Conservation (phyloP, 2,113 vertebrate genomes). For the Corythoichthys intestinalis region DNA sequence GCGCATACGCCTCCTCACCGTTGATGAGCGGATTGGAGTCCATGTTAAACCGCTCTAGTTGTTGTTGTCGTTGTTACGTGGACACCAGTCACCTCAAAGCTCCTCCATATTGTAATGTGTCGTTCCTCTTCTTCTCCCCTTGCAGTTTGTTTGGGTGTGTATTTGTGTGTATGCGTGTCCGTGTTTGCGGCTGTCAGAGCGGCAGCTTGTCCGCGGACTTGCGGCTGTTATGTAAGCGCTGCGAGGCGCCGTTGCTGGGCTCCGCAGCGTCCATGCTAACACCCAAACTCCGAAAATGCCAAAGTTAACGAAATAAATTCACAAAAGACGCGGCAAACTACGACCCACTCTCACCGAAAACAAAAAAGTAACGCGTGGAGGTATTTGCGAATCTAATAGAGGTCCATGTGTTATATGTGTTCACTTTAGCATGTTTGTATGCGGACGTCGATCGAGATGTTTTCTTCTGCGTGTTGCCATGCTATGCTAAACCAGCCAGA, state of each 20-base stretch:
- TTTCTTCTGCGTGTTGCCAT: not conserved
- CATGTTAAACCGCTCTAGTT: not conserved
- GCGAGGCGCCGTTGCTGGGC: slow-evolving; percentile 46
- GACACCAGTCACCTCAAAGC: not conserved
- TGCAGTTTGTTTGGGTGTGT: not conserved
- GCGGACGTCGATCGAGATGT: not conserved
- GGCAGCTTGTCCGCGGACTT: slow-evolving; percentile 41
- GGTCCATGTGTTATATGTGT: not conserved
- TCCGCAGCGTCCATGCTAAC: slow-evolving; percentile 66
- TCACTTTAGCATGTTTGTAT: not conserved
- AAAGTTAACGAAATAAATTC: not conserved
- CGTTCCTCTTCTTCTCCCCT: not conserved
- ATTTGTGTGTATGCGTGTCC: not conserved
- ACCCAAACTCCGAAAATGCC: not conserved
- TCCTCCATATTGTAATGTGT: not conserved
- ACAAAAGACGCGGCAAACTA: not conserved
- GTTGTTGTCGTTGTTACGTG: not conserved
- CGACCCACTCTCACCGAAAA: not conserved
- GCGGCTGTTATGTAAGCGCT: slow-evolving; percentile 65
- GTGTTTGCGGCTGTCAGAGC: slow-evolving; percentile 45
- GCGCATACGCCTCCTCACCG: not conserved
- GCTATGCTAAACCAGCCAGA: slow-evolving; percentile 1
- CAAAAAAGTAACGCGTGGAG: not conserved
- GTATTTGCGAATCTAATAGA: not conserved
- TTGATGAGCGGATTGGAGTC: slow-evolving; percentile 11